phyloP scores from a whole-genome alignment of 2,888 invertebrate species.

The Eupithecia centaureata region DNA sequence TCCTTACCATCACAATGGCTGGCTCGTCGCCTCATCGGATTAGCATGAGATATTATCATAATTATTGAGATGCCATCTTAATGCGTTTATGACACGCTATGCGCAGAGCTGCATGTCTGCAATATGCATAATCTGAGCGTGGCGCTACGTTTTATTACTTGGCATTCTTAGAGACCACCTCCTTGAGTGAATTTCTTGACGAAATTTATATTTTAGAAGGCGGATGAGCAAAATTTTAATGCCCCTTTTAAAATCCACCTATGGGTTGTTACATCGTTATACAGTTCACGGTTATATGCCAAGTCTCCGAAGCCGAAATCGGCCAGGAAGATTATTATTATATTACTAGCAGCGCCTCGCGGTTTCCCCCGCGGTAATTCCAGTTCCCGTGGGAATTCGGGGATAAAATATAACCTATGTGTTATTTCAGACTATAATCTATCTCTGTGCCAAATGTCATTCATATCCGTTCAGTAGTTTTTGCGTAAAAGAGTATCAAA shows the following conservation, averaged over 20 bases:
- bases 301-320: too few species aligned
- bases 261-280: background rate
- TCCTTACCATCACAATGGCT: conserved; percentile 23
- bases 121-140: conserved; percentile 26
- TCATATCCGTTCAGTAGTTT: too few species aligned
- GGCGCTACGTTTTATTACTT: conserved; percentile 13
- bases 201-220: background rate
- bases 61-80: conserved; percentile 45
- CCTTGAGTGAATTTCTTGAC: background rate
- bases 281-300: too few species aligned
- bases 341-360: too few species aligned
- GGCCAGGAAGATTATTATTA: too few species aligned
- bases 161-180: background rate
- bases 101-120: conserved; percentile 42
- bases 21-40: conserved; percentile 35
- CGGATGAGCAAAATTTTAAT: background rate
- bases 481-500: too few species aligned
- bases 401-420: too few species aligned
- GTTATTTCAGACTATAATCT: too few species aligned
- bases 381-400: too few species aligned
- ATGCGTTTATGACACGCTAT: conserved; percentile 39
- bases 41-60: conserved; percentile 49
- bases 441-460: too few species aligned
- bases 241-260: background rate
- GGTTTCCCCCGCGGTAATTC: too few species aligned